A percentile compares a stretch with the other conserved stretches of the same genome.
phyloP scores from a whole-genome alignment of 37 sponge, comb jelly and placozoan species.

The Bolinopsis microptera region DNA sequence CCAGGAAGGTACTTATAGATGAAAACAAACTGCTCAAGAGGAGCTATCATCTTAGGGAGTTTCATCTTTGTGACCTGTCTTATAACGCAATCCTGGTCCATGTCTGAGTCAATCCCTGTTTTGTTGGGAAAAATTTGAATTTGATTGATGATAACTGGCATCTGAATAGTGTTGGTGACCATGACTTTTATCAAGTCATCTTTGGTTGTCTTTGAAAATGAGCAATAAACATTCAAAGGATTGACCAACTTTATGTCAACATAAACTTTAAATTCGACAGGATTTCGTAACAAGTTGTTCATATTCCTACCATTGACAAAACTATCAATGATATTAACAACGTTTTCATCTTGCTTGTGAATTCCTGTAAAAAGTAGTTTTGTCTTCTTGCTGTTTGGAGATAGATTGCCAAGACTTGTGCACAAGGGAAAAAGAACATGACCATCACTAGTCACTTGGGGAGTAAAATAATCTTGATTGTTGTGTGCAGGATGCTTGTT shows the following conservation, averaged over 20 bases:
- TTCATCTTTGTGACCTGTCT: constrained; percentile 4
- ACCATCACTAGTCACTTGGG: constrained; percentile 48
- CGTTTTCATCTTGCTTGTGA: constrained; percentile 8
- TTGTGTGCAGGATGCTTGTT: constrained; percentile 23
- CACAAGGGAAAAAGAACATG: constrained; percentile 61
- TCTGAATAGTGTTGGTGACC: constrained; percentile 45
- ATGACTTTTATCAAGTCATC: constrained; percentile 26
- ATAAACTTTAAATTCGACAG: constrained; percentile 63
- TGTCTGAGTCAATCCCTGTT: background rate
- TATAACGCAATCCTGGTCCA: constrained; percentile 17
- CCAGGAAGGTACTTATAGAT: background rate
- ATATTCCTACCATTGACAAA: constrained; percentile 38
- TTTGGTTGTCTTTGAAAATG: background rate
- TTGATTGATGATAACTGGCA: background rate
- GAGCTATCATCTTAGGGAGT: background rate
- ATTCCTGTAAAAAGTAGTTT: constrained; percentile 46
- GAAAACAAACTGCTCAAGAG: constrained; percentile 42
- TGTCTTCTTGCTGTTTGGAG: constrained; percentile 40
- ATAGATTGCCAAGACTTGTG: constrained; percentile 41
- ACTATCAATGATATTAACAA: constrained; percentile 38
- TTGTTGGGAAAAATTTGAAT: constrained; percentile 34
- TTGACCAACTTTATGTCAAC: constrained; percentile 54
- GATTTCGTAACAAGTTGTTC: background rate
- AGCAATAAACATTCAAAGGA: constrained; percentile 52
- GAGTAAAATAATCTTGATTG: constrained; percentile 35